Base-by-base conservation (phyloP, 2,797 vertebrate genomes). In the Centropyge bicolor region DNA sequence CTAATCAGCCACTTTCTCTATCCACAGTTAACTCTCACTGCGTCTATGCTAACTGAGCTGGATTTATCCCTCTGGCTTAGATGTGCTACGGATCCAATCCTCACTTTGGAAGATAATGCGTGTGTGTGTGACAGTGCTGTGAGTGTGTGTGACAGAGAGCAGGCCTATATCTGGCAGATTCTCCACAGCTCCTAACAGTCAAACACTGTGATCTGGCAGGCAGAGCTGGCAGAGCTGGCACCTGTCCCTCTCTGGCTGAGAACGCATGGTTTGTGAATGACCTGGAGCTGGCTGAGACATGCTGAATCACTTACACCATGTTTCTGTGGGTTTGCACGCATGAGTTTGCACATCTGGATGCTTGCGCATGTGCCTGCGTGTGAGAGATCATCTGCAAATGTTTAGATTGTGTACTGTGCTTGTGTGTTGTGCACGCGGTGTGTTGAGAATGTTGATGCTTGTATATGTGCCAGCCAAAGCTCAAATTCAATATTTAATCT, bases 201-300 rank as follows among this genome's bases (percentile, higher is more conserved):
- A 89, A 90, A 92, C 88, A 88, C 88, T 88, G 90, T 61, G 90
- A 92, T 92, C 91, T 94, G 93, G 93, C 92, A 91, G 79, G 81
- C 78, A 73, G 83, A 38, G 80, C 87, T 80, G 83, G 82, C 83
- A 74, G 86, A 88, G 85, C 86, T 94, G 92, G 94, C 93, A 90
- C 86, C 86, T 87, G 86, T 87, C 88, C 86, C 88, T 93, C 85
- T 88, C 90, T 92, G 90, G 90, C 90, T 89, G 88, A 85, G 88
- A 87, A 80, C 6, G 80, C 73, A 60, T 84, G 85, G 79, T 91
- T 93, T 87, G 87, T 92, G 87, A 92, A 92, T 92, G 92, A 95
- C 93, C 91, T 86, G 89, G 78, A 91, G 92, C 91, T 89, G 86
- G 84, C 88, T 84, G 76, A 91, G 90, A 86, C 74, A 68, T 61